Percentiles rank a stretch among this genome's conserved stretches.
Conservation (phyloP, 2,888 invertebrate species). For the Zaprionus bogoriensis region DNA sequence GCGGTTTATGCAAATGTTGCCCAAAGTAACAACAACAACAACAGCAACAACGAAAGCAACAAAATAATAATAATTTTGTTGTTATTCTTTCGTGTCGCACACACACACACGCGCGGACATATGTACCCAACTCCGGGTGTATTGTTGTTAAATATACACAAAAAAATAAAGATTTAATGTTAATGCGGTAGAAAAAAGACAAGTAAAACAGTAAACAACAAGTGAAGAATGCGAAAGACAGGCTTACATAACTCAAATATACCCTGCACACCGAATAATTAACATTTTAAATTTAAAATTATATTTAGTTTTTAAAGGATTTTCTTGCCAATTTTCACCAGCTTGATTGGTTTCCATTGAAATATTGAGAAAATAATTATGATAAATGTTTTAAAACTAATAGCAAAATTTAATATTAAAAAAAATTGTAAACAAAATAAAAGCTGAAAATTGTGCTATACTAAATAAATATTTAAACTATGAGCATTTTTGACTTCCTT, state of each 20-base stretch:
- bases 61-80: slow-evolving; percentile 38
- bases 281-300: too few relatives aligned
- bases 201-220: slow-evolving; percentile 14
- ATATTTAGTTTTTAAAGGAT: too few relatives aligned
- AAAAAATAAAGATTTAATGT: slow-evolving; percentile 54
- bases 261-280: neutral
- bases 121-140: slow-evolving; percentile 5
- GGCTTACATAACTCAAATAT: neutral
- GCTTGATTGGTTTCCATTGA: too few relatives aligned
- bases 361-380: too few relatives aligned
- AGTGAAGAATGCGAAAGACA: neutral
- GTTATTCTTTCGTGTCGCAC: slow-evolving; percentile 1
- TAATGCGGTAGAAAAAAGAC: slow-evolving; percentile 19
- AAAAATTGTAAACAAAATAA: too few relatives aligned
- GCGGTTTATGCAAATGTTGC: slow-evolving; percentile 70
- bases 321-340: too few relatives aligned
- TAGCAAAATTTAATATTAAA: too few relatives aligned
- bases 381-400: too few relatives aligned
- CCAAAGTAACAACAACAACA: slow-evolving; percentile 43
- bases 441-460: too few relatives aligned
- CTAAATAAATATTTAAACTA: too few relatives aligned
- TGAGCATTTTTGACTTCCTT: too few relatives aligned
- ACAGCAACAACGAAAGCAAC: slow-evolving; percentile 15
- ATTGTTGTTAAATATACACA: slow-evolving; percentile 40
- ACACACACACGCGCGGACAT: slow-evolving; percentile 11